These are phyloP conservation scores for Globodera rostochiensis DNA, from an alignment of 1,140 invertebrate genomes.

Conservation along the genomic window DNA sequence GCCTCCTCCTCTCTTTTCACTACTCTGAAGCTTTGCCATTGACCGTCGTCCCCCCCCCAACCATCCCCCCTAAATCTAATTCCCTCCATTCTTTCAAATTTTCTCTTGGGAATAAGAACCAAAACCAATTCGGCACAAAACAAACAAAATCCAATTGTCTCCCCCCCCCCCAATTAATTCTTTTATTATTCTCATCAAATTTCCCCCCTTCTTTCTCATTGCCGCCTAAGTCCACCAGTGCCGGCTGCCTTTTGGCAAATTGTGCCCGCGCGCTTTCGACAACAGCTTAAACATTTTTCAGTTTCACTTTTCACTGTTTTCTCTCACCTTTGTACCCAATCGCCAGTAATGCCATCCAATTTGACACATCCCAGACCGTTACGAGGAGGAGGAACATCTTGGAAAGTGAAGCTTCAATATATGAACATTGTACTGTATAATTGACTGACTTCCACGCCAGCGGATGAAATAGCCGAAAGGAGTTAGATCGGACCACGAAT, in stretches of 20 bases:
- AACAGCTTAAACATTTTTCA: slow-evolving; percentile 42
- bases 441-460: slow-evolving; percentile 44
- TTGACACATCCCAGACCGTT: slow-evolving; percentile 26
- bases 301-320: slow-evolving; percentile 20
- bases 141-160: no score
- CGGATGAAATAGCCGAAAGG: slow-evolving; percentile 38
- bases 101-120: background rate
- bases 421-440: background rate
- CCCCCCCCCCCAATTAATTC: no score
- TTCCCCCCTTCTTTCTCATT: background rate
- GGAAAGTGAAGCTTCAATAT: background rate
- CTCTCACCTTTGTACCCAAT: slow-evolving; percentile 22
- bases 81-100: background rate
- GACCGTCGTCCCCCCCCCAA: no score
- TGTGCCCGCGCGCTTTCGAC: slow-evolving; percentile 45
- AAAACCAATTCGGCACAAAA: background rate
- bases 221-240: background rate
- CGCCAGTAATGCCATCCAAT: slow-evolving; percentile 34
- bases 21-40: no score
- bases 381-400: background rate
- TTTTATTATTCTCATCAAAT: no score
- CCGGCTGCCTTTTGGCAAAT: slow-evolving; percentile 51
- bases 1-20: no score
- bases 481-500: slow-evolving; percentile 42
- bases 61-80: slow-evolving; percentile 9